Evolutionary conservation across 2,797 vertebrate genomes (phyloP).

Genomic region (Nyctalus aviator): DNA sequence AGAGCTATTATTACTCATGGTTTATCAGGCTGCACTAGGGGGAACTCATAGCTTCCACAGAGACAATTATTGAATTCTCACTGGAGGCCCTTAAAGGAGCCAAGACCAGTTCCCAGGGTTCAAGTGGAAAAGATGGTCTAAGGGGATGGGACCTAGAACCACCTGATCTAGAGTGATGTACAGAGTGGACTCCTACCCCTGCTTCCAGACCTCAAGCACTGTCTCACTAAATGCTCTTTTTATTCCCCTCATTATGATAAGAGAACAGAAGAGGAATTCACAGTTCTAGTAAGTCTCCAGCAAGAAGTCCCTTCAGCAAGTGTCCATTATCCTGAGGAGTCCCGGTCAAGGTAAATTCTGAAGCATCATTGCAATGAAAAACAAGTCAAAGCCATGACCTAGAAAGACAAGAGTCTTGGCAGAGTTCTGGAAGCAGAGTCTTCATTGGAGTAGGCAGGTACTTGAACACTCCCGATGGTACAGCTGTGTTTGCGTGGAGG

Average conservation of each 20-base stretch:
- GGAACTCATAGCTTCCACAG: constrained; percentile 84
- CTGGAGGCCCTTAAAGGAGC: constrained; percentile 83
- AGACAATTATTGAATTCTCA: constrained; percentile 85
- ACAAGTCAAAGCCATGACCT: neutral
- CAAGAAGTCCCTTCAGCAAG: neutral
- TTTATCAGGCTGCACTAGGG: constrained; percentile 86
- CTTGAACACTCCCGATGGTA: neutral
- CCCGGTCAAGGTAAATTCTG: neutral
- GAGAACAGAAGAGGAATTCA: neutral
- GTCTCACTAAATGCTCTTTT: neutral
- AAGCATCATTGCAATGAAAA: neutral
- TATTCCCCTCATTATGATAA: neutral
- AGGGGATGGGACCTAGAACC: neutral
- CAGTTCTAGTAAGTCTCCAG: neutral
- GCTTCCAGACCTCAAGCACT: neutral
- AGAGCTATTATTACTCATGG: constrained; percentile 88
- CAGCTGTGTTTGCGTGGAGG: constrained; percentile 6
- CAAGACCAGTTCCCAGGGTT: constrained; percentile 67
- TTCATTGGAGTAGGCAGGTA: neutral
- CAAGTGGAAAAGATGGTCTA: constrained; percentile 68
- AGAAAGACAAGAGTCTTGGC: neutral
- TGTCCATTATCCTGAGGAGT: neutral
- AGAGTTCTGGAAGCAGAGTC: neutral
- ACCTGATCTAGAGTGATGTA: neutral
- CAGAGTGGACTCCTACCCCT: neutral